These are phyloP conservation scores for Heliconius ismenius DNA, from an alignment of 2,888 invertebrate species.

Conservation along the genomic window DNA sequence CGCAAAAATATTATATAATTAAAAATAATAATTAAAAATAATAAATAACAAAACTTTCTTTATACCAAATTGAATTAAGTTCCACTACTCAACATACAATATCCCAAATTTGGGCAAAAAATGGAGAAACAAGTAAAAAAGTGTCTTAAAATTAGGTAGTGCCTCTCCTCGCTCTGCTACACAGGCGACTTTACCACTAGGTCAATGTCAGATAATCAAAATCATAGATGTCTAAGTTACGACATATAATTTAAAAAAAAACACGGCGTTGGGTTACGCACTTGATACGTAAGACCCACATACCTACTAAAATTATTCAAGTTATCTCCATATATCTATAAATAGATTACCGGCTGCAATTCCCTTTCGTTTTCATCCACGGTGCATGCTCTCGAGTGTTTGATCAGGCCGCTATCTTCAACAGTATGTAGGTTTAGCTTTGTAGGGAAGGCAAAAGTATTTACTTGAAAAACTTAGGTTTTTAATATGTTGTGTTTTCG, in stretches of 20 bases:
- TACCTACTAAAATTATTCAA: too few species aligned
- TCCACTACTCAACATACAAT: neutral
- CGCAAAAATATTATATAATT: too few species aligned
- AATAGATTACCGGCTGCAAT: neutral
- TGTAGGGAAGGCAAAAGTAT: neutral
- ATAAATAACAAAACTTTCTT: too few species aligned
- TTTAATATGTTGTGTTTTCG: neutral
- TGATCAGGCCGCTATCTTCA: slow-evolving; percentile 20
- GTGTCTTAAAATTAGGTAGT: neutral
- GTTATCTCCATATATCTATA: neutral
- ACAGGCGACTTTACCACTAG: too few species aligned
- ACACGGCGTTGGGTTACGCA: too few species aligned
- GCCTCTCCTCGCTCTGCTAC: neutral
- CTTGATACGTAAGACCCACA: too few species aligned
- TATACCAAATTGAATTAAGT: neutral
- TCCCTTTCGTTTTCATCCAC: slow-evolving; percentile 17
- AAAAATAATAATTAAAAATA: too few species aligned
- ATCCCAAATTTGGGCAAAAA: neutral
- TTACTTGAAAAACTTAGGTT: neutral
- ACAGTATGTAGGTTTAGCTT: neutral
- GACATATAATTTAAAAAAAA: too few species aligned
- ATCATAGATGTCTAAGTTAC: too few species aligned
- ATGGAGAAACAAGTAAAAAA: neutral
- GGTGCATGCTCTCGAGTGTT: slow-evolving; percentile 6
- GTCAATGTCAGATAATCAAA: too few species aligned